These are phyloP conservation scores for Aphelocoma coerulescens DNA, from an alignment of 2,113 vertebrate genomes.

Conservation along the genomic window DNA sequence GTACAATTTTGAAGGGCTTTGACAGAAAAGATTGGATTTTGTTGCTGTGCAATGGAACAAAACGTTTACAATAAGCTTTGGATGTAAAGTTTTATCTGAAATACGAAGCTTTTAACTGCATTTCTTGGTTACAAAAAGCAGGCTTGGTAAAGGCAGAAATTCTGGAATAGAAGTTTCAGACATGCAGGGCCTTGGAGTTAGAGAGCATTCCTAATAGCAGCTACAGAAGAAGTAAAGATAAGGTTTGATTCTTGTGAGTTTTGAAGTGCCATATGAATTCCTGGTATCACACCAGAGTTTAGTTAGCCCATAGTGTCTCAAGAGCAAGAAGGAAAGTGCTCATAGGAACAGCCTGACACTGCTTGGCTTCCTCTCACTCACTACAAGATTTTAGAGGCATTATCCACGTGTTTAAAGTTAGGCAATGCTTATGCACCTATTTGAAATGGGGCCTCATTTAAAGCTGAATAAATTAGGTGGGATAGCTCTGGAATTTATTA, in stretches of 20 bases:
- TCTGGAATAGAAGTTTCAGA: neutral
- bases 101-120: neutral
- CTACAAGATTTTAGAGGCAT: neutral
- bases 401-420: conserved; percentile 24
- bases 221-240: neutral
- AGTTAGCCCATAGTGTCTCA: neutral
- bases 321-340: neutral
- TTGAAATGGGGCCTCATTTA: conserved; percentile 8
- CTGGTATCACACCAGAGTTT: neutral
- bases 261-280: neutral
- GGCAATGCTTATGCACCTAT: neutral
- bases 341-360: neutral
- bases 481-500: conserved; percentile 31
- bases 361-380: neutral
- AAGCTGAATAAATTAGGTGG: neutral
- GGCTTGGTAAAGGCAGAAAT: neutral
- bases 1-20: neutral
- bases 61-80: neutral
- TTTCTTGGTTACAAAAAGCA: neutral
- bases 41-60: neutral
- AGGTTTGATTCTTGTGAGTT: neutral
- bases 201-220: neutral
- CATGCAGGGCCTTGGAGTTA: neutral
- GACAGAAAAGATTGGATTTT: neutral
- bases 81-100: neutral